Percentiles rank a stretch among this genome's conserved stretches.
Conservation (phyloP, 2,797 vertebrate genomes). For the Oryzias sinensis region DNA sequence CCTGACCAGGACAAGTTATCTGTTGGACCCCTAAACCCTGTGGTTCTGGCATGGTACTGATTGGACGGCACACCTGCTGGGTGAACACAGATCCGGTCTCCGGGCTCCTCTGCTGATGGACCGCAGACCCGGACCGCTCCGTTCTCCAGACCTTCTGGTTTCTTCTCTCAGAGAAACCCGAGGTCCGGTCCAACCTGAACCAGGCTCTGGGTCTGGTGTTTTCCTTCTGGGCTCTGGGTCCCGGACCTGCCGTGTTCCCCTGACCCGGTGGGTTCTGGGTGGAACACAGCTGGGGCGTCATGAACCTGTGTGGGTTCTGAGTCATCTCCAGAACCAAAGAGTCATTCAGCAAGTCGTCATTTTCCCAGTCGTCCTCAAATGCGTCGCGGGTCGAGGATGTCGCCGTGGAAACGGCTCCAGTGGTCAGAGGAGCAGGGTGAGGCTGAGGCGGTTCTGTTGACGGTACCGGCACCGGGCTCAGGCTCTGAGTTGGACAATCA, state of each 20-base stretch:
- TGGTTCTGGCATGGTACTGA: slow-evolving; percentile 9
- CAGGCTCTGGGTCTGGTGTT: slow-evolving; percentile 37
- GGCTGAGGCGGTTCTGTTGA: slow-evolving; percentile 8
- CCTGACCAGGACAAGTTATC: not conserved
- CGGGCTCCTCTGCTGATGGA: not conserved
- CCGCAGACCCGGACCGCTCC: slow-evolving; percentile 13
- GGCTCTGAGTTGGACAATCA: slow-evolving; percentile 85
- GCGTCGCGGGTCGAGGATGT: slow-evolving; percentile 5
- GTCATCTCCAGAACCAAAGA: slow-evolving; percentile 83
- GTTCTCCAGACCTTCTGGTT: slow-evolving; percentile 14
- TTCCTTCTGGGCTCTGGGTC: slow-evolving; percentile 30
- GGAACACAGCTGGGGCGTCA: slow-evolving; percentile 42
- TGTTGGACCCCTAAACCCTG: not conserved
- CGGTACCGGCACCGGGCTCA: slow-evolving; percentile 74
- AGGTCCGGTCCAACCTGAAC: slow-evolving; percentile 43
- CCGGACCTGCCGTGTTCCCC: not conserved
- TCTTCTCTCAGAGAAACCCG: slow-evolving; percentile 29
- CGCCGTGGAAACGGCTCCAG: not conserved
- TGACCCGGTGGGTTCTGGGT: slow-evolving; percentile 53
- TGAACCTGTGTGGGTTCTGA: slow-evolving; percentile 74
- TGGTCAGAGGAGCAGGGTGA: not conserved
- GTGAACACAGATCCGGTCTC: too few species aligned
- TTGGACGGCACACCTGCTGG: not conserved
- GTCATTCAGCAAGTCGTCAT: slow-evolving; percentile 82
- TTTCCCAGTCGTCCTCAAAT: slow-evolving; percentile 85